Evolutionary conservation across 92 coral and sea anemone genomes (phyloP).

Genomic region (Metridium senile): DNA sequence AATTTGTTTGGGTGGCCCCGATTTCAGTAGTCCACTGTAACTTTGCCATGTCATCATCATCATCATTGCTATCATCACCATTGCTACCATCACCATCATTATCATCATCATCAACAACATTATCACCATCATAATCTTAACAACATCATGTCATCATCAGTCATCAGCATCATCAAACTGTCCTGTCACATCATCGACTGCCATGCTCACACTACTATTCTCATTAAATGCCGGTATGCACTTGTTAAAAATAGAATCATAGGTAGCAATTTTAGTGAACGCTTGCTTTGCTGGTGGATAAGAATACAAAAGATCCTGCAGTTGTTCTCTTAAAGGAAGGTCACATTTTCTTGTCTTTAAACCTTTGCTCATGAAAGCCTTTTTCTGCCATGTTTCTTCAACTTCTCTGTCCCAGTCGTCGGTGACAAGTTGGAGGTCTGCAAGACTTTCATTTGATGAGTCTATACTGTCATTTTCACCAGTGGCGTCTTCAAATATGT

Average conservation of each 20-base stretch:
- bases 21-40: too few species aligned
- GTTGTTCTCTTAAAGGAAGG: conserved; percentile 40
- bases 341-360: neutral
- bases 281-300: conserved; percentile 88
- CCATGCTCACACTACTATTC: neutral
- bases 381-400: conserved; percentile 32
- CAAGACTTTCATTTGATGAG: neutral
- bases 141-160: neutral
- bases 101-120: too few species aligned
- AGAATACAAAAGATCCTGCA: conserved; percentile 49
- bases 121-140: too few species aligned
- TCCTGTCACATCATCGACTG: conserved; percentile 21
- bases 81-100: too few species aligned
- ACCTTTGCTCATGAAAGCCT: neutral
- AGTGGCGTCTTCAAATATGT: conserved; percentile 66
- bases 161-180: conserved; percentile 81
- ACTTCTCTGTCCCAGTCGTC: conserved; percentile 91
- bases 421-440: neutral
- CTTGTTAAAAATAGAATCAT: conserved; percentile 59
- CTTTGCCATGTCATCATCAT: too few species aligned
- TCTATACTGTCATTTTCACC: neutral
- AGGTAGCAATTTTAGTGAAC: conserved; percentile 68
- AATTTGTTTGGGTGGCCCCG: too few species aligned
- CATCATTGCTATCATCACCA: too few species aligned
- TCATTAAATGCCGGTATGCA: neutral